phyloP scores from a whole-genome alignment of 2,113 vertebrate species.

The Lynx canadensis region DNA sequence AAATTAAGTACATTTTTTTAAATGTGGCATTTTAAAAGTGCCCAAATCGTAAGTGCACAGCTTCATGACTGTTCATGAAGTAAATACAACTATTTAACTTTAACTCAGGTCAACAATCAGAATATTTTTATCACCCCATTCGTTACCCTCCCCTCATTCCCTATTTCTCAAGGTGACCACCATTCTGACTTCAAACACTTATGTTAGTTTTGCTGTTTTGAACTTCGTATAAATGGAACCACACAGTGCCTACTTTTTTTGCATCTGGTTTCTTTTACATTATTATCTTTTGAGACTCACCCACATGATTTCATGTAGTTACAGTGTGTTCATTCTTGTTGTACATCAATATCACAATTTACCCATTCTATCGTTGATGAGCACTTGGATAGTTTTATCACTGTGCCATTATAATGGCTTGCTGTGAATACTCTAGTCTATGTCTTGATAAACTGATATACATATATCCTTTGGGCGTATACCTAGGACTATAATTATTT shows the following conservation, averaged over 20 bases:
- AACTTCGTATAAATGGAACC: not conserved
- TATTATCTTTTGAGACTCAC: not conserved
- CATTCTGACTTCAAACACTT: not conserved
- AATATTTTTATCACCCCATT: not conserved
- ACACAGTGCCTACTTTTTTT: not conserved
- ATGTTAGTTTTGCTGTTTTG: not conserved
- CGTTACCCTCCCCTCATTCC: not conserved
- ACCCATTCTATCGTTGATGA: not conserved
- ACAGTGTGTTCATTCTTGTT: not conserved
- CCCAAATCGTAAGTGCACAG: not conserved
- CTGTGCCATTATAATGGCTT: not conserved
- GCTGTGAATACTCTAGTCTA: not conserved
- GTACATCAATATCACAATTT: not conserved
- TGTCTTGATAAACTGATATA: not conserved
- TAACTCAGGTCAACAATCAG: not conserved
- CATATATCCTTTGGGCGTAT: not conserved
- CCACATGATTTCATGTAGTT: not conserved
- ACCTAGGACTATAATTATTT: not conserved
- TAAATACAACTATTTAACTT: not conserved
- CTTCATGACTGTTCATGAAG: not conserved
- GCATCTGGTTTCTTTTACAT: not conserved
- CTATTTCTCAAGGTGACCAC: not conserved
- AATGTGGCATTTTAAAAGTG: not conserved
- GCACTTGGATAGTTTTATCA: not conserved
- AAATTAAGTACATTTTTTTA: conserved; percentile 1